These are phyloP conservation scores for Intellagama lesueurii DNA, from an alignment of 2,797 vertebrate genomes.

Conservation along the genomic window DNA sequence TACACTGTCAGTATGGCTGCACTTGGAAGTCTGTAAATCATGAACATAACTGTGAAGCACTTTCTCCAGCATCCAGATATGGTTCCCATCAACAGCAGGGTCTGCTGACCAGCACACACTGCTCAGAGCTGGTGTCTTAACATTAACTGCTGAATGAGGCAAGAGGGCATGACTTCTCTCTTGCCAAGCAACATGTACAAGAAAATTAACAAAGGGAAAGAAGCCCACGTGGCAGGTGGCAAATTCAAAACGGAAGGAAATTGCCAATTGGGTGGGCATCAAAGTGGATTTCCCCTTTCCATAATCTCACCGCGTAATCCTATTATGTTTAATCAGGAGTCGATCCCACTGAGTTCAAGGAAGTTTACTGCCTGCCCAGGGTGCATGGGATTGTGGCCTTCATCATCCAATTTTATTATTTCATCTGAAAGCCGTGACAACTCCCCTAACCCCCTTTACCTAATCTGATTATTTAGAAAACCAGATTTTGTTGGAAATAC, in stretches of 20 bases:
- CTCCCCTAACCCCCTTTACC: neutral
- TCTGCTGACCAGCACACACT: neutral
- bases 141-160: slow-evolving; percentile 31
- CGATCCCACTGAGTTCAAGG: neutral
- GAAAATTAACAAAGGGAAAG: neutral
- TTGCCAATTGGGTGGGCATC: neutral
- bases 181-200: slow-evolving; percentile 24
- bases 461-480: slow-evolving; percentile 41
- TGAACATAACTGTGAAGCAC: neutral
- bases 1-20: neutral
- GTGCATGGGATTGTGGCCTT: neutral
- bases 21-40: neutral
- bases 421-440: slow-evolving; percentile 26
- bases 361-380: neutral
- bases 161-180: neutral
- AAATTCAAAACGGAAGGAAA: slow-evolving; percentile 6
- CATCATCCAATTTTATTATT: neutral
- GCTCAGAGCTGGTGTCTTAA: neutral
- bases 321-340: neutral
- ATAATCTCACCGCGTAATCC: neutral
- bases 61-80: no score
- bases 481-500: slow-evolving; percentile 6
- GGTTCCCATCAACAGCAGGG: neutral
- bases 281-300: neutral
- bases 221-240: neutral